A percentile compares a stretch with the other conserved stretches of the same genome.
Conservation (phyloP, 2,888 invertebrate species). For the Mythimna lalbum region DNA sequence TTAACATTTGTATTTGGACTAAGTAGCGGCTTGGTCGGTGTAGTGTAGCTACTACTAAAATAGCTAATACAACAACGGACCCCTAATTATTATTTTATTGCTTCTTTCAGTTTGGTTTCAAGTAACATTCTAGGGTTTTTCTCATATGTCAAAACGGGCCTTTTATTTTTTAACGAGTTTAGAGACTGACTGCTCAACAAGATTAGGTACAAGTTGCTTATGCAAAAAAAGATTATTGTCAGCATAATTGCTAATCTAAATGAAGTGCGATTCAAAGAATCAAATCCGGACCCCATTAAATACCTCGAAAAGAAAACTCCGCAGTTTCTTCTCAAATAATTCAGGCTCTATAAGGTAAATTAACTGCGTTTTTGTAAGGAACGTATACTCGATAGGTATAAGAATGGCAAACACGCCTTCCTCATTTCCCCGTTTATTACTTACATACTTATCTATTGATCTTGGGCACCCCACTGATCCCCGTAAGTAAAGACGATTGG, state of each 20-base stretch:
- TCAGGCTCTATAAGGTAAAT: slow-evolving; percentile 44
- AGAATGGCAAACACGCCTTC: slow-evolving; percentile 38
- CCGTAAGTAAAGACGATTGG: slow-evolving; percentile 42
- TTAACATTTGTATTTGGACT: too few species aligned
- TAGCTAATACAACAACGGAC: too few species aligned
- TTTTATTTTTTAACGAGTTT: too few species aligned
- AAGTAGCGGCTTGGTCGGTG: too few species aligned
- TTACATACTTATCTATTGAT: slow-evolving; percentile 55
- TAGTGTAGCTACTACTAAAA: too few species aligned
- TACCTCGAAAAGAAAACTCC: slow-evolving; percentile 29
- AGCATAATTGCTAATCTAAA: slow-evolving; percentile 8
- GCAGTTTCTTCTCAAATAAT: slow-evolving; percentile 41
- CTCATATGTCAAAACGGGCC: too few species aligned
- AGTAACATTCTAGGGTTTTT: too few species aligned
- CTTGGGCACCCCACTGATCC: slow-evolving; percentile 37
- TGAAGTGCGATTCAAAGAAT: slow-evolving; percentile 9
- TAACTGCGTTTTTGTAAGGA: slow-evolving; percentile 55
- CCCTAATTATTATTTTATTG: too few species aligned
- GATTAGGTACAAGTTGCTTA: neutral
- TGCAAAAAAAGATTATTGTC: neutral
- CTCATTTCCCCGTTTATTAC: slow-evolving; percentile 53
- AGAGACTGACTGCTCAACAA: neutral
- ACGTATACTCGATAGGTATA: slow-evolving; percentile 51
- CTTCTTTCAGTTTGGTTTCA: too few species aligned
- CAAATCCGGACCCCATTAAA: slow-evolving; percentile 29